Base-by-base conservation (phyloP, 2,797 vertebrate genomes). In the Vespertilio murinus region DNA sequence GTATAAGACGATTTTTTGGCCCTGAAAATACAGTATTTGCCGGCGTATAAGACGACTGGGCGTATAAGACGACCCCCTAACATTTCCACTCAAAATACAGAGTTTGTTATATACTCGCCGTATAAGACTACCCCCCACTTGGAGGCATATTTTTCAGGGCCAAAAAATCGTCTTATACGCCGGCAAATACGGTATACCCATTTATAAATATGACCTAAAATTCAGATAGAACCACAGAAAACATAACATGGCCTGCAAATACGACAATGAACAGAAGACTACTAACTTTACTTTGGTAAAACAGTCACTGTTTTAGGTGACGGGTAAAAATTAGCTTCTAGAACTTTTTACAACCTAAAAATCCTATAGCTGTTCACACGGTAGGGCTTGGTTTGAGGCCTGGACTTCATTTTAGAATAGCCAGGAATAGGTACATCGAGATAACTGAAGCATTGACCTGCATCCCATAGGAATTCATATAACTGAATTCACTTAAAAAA, bases 341-440 rank as follows among this genome's bases (percentile, higher is more conserved):
- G 28, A 79, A 67, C 12, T 61, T 56, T 38, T 73, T 47, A 35
- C 8, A 33, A 38, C n/a, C 6, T 79, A 59, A 75, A 92, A 38
- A 33, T 35, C 25, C 35, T 70, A 77, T 10, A 56, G 22, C 65
- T 67, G 12, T 92, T 95, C 65, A 79, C 16, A 28, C 18, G 28
- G 67, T n/a, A 70, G 40, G 61, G 33, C 33, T 40, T 64, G 54
- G 28, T 9, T 38, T 79, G 12, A 52, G 30, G 17, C 69, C 14
- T 69, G 84, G n/a, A 47, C 54, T 65, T 94, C 45, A 70, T 70
- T 92, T 80, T 67, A 84, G 77, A 86, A 96, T 10, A 74, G 54
- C 17, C 56, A 52, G 30, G 65, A 47, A 81, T 18, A 59, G 49
- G 30, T 81, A 73, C 91, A 47, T 84, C 11, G 33, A 75, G 49